Conservation (phyloP, 2,113 vertebrate genomes). For the Aptenodytes patagonicus region DNA sequence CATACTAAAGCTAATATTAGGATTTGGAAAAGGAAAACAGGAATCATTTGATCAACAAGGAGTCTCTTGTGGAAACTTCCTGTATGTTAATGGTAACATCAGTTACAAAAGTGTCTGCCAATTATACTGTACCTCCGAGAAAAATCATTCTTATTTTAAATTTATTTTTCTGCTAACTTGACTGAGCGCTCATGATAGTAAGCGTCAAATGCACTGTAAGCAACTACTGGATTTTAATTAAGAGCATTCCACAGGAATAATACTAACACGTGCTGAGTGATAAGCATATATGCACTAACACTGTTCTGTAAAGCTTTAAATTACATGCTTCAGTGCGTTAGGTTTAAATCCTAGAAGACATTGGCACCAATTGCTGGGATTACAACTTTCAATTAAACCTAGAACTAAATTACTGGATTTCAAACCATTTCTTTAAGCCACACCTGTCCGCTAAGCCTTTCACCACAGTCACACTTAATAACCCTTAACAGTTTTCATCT, state of each 20-base stretch:
- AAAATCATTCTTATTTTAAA: background rate
- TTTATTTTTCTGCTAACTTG: background rate
- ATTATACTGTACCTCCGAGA: background rate
- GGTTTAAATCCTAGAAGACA: conserved; percentile 33
- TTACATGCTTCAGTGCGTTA: background rate
- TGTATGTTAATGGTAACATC: background rate
- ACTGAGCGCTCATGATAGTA: background rate
- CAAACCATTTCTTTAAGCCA: conserved; percentile 16
- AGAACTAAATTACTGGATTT: conserved; percentile 36
- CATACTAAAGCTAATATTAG: background rate
- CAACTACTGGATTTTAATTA: conserved; percentile 35
- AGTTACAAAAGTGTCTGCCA: background rate
- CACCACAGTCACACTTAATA: conserved; percentile 12
- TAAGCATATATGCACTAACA: background rate
- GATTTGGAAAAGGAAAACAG: background rate
- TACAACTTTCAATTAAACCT: conserved; percentile 36
- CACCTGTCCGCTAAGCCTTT: conserved; percentile 29
- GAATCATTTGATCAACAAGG: background rate
- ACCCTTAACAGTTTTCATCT: background rate
- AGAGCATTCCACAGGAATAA: conserved; percentile 45
- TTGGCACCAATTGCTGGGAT: conserved; percentile 17
- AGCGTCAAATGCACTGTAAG: background rate
- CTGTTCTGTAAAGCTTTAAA: conserved; percentile 24
- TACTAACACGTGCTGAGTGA: conserved; percentile 21
- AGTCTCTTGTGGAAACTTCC: background rate